Base-by-base conservation (phyloP, 2,113 vertebrate genomes). In the Nesogale talazaci region DNA sequence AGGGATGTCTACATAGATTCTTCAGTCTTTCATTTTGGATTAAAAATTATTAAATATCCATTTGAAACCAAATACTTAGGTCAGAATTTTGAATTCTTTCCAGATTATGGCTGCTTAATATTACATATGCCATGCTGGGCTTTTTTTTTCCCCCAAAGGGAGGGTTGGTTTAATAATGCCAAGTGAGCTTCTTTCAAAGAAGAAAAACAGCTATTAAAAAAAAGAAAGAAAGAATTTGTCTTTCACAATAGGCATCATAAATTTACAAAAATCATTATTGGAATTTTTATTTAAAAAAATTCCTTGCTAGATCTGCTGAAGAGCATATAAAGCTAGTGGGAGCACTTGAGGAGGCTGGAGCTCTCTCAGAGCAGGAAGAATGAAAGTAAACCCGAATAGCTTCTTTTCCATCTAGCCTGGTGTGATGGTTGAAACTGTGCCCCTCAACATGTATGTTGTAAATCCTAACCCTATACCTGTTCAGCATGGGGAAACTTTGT, bases 1-100 rank as follows among this genome's bases (percentile, higher is more conserved):
- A 97, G 89, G 74, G 94, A 95, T 80, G 78, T 94, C 95, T 84
- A 89, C 95, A 96, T 56, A 93, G 67, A 96, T 97, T 97, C n/a
- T 93, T 94, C 63, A 89, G 75, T 40, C 59, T 96, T 84, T 56
- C 86, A 59, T 95, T 97, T 96, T 94, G 84, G 78, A 96, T 95
- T 72, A 63, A 75, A 94, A 84, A 42, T 94, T 81, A 97, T 96
- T 97, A 96, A 97, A 89, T 4, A 14, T 89, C 94, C 31, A 70
- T 94, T 77, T 2, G 94, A 96, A 93, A 96, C 63, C 94, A 83
- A 98, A 97, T 86, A 15, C 65, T 91, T 88, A 61, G 65, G 82
- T 72, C 89, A 74, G 16, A 1, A 88, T 94, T 63, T 88, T 88
- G 29, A 97, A 93, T 95, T 75, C 78, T 78, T 97, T 97, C 95